Conservation (phyloP, 2,888 invertebrate species). For the Troides aeacus region DNA sequence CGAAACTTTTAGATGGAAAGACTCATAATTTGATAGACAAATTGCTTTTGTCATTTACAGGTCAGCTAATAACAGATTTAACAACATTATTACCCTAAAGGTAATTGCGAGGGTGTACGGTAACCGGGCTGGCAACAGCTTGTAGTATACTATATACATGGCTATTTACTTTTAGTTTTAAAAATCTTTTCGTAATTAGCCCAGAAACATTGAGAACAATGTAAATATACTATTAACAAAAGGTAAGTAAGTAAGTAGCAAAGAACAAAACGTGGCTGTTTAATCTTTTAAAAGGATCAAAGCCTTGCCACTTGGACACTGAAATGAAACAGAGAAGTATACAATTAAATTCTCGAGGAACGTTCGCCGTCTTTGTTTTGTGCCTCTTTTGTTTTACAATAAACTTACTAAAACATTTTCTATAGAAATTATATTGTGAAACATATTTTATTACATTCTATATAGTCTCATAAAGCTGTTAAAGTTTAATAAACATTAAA, state of each 20-base stretch:
- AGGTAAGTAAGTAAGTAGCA: conserved; percentile 3
- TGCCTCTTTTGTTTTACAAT: conserved; percentile 33
- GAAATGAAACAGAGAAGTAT: conserved; percentile 46
- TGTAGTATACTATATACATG: background rate
- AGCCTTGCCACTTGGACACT: conserved; percentile 34
- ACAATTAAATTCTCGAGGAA: conserved; percentile 55
- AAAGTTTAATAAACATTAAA: background rate
- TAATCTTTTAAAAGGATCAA: conserved; percentile 25
- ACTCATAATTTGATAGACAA: no score
- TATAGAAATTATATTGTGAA: background rate
- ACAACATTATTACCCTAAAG: no score
- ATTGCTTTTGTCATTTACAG: no score
- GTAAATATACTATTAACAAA: conserved; percentile 2
- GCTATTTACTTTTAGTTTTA: background rate
- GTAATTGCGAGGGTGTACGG: no score
- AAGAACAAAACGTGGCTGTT: conserved; percentile 7
- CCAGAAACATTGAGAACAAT: background rate
- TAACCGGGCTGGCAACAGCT: no score
- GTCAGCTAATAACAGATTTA: no score
- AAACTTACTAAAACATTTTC: background rate
- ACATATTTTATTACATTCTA: background rate
- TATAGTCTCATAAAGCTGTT: background rate
- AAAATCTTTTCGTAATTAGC: background rate
- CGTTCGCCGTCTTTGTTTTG: conserved; percentile 34
- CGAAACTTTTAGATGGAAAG: no score